Percentiles rank a stretch among this genome's conserved stretches.
phyloP scores from a whole-genome alignment of 2,797 vertebrate species.

The Neopelma chrysocephalum region DNA sequence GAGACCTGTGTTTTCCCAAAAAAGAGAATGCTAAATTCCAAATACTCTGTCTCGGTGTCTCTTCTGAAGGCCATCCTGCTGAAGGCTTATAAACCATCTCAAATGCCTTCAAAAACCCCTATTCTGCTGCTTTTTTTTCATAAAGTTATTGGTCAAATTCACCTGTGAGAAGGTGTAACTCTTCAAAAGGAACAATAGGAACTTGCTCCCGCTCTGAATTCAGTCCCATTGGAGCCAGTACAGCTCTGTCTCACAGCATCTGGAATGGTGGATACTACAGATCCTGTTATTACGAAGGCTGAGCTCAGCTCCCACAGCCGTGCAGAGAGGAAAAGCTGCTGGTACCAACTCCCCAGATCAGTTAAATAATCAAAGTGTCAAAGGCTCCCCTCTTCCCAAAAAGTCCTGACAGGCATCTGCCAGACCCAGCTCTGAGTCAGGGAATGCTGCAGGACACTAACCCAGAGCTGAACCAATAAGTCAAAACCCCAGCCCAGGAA shows the following conservation, averaged over 20 bases:
- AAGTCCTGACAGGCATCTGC: background rate
- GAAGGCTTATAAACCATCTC: constrained; percentile 20
- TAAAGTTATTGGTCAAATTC: constrained; percentile 23
- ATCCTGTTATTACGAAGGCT: constrained; percentile 1
- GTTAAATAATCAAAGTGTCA: background rate
- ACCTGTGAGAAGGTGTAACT: constrained; percentile 5
- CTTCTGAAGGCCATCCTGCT: background rate
- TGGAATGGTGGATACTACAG: background rate
- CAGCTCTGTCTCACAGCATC: background rate
- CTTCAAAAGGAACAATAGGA: background rate
- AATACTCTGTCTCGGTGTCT: background rate
- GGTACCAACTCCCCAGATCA: background rate
- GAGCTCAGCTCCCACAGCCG: background rate
- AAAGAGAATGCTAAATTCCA: constrained; percentile 59
- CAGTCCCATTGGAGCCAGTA: background rate
- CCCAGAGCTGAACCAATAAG: background rate
- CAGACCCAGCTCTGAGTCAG: background rate
- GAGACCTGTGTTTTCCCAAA: constrained; percentile 43
- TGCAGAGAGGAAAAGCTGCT: background rate
- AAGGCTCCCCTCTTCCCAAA: background rate
- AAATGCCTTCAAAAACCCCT: background rate
- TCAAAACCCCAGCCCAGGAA: background rate
- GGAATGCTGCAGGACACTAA: background rate
- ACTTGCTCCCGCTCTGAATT: background rate
- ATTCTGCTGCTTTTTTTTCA: background rate